Evolutionary conservation across 2,113 vertebrate genomes (phyloP), one percentile per base, ranked within the genome.

Genomic region (Rhinoptilus africanus): DNA sequence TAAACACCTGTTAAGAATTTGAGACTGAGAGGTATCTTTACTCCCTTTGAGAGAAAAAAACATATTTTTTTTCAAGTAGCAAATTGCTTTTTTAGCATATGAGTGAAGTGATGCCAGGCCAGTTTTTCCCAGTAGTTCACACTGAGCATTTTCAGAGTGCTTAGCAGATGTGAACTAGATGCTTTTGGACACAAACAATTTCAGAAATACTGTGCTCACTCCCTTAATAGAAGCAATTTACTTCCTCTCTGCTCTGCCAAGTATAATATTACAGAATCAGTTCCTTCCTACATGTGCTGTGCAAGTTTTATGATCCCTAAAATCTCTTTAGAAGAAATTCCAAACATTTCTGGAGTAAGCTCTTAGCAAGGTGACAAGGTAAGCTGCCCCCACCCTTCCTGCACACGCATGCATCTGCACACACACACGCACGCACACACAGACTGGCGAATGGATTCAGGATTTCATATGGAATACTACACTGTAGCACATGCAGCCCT

Each of bases 371-470:
- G 41, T 41, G 12, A 7, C 20, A 91, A 79, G 12, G 5, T 23
- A 63, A 81, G 18, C 23, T 88, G 14, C 26, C 34, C 3, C 28
- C 18, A 26, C 41, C 26, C 28, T 90, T 60, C 16, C 24, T 32
- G 54, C 15, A 30, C 24, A 16, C 3, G 14, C 0, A 2, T 13
- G 21, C 15, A 30, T 16, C 62, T 48, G 47, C 5, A 32, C 32
- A 22, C 20, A n/a, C 15, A 35, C 13, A n/a, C 12, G n/a, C n/a
- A 20, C 6, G 20, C 4, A 15, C 6, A 54, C 14, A 22, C 0
- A 45, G 9, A 30, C 0, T 16, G 22, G 6, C 7, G 71, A 56
- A 68, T 0, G 0, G 15, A 43, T 60, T 75, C 43, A 24, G 21
- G 39, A 35, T 82, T 85, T 75, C 37, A 18, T n/a, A 20, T 20